Conservation (phyloP, 2,797 vertebrate genomes). For the Botia kubotai region DNA sequence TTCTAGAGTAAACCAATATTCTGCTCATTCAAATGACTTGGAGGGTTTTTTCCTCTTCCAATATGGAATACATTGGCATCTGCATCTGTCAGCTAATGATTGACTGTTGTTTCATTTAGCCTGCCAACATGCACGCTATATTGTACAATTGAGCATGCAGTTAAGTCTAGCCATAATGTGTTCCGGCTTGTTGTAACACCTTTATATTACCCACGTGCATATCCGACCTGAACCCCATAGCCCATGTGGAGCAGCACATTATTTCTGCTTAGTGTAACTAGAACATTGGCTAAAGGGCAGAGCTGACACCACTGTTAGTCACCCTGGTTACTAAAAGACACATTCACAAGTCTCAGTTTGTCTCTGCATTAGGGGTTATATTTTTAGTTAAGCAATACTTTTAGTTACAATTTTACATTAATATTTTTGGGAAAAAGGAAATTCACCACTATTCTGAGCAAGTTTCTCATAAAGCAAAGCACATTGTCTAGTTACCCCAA, state of each 20-base stretch:
- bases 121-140: conserved; percentile 10
- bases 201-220: neutral
- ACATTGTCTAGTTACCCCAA: neutral
- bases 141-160: conserved; percentile 9
- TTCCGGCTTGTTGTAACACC: neutral
- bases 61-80: conserved; percentile 21
- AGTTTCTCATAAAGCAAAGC: neutral
- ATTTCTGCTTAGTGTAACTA: conserved; percentile 52
- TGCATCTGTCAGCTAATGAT: conserved; percentile 9
- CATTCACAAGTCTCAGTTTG: conserved; percentile 52
- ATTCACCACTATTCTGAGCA: neutral
- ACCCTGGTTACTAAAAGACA: conserved; percentile 57
- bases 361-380: neutral
- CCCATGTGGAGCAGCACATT: conserved; percentile 37
- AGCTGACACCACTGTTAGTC: conserved; percentile 54
- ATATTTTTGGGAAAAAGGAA: neutral
- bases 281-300: conserved; percentile 49
- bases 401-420: neutral
- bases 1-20: conserved; percentile 32
- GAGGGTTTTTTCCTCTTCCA: conserved; percentile 17
- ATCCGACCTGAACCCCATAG: neutral
- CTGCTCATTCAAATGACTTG: conserved; percentile 22
- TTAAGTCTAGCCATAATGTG: conserved; percentile 13
- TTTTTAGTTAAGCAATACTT: neutral
- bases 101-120: neutral